Evolutionary conservation across 2,797 vertebrate genomes (phyloP), one percentile per base, ranked within the genome.

Genomic region (Brachymystax lenok): DNA sequence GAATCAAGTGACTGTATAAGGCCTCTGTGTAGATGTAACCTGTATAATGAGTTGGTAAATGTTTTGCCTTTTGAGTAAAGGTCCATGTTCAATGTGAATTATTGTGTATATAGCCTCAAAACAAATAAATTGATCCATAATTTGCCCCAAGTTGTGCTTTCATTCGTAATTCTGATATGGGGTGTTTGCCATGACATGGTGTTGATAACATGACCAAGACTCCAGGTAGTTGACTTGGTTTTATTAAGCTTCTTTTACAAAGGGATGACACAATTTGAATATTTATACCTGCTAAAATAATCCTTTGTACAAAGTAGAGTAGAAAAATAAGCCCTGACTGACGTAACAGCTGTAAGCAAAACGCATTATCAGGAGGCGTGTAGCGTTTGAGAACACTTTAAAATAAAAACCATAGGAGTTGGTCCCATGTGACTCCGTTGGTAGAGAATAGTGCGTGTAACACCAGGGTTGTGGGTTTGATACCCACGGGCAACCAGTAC

Each of bases 81-180:
- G 63, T 80, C 72, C 40, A 74, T 85, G 40, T 80, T 78, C 16
- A 74, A 84, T 68, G 35, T 69, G 74, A 51, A 88, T 74, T 16
- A 33, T 28, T 91, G 89, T 91, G 89, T 91, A 89, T 35, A 91
- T 90, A 92, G 72, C 1, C 3, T 77, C 63, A 76, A 75, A 10
- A 46, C 79, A 84, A 85, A 70, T 70, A 71, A 28, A 71, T 27
- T 4, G 3, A 13, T 50, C 50, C 51, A 52, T 71, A 7, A 50
- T 24, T 51, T 71, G 19, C 7, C 4, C 27, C 4, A 70, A 14
- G 8, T 24, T 27, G 46, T 27, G 14, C 14, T 71, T 52, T 71
- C 40, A 3, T 46, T 46, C 40, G 2, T 46, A 46, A 12, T 46
- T 8, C 35, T 12, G 40, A 3, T 46, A 59, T 59, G 54, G 6